Evolutionary conservation across 2,888 invertebrate genomes (phyloP).

Genomic region (Aphodius sticticus): DNA sequence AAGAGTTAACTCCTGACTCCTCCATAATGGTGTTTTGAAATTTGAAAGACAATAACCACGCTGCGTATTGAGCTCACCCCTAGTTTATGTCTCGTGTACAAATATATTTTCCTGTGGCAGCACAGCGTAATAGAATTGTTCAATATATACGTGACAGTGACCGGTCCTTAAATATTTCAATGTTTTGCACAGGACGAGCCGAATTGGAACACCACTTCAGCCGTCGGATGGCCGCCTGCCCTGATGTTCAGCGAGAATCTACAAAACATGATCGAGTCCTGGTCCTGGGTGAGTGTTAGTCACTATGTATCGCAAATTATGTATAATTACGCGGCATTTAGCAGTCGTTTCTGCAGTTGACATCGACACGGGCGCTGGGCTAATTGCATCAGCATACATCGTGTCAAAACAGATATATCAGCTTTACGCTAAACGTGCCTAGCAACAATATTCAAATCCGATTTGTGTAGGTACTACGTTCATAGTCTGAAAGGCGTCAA

Average conservation of each 20-base stretch:
- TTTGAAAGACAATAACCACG: no score
- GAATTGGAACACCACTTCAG: neutral
- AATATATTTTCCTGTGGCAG: neutral
- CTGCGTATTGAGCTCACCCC: no score
- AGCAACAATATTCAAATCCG: neutral
- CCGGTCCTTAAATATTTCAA: neutral
- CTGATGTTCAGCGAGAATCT: conserved; percentile 41
- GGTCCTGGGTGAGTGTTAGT: conserved; percentile 45
- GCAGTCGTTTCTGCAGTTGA: conserved; percentile 19
- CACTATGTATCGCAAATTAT: conserved; percentile 23
- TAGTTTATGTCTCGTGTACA: no score
- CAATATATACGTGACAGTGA: no score
- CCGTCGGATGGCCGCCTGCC: conserved; percentile 28
- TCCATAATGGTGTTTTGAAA: no score
- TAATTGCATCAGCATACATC: neutral
- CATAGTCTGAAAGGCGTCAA: neutral
- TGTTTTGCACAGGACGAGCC: neutral
- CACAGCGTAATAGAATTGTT: neutral
- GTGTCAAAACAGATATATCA: conserved; percentile 4
- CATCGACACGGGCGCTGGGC: conserved; percentile 16
- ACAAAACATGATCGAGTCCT: conserved; percentile 44
- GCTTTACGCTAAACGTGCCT: neutral
- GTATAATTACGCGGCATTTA: conserved; percentile 23
- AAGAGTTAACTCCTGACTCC: no score
- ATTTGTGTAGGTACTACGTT: neutral